These are phyloP conservation scores for Drosophila biarmipes DNA, from an alignment of 1,140 invertebrate species.

Conservation along the genomic window DNA sequence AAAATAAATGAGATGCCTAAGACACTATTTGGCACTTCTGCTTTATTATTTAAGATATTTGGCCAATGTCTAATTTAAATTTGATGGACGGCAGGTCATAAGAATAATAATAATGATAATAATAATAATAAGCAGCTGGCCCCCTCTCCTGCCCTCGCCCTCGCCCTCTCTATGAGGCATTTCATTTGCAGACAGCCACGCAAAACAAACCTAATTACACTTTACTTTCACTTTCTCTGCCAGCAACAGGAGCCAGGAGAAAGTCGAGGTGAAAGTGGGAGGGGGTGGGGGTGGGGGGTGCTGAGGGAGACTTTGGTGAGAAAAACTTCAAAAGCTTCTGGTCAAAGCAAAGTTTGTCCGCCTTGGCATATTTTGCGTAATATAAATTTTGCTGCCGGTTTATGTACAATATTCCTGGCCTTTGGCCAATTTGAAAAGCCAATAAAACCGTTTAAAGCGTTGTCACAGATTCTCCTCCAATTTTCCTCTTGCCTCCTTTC, in stretches of 20 bases:
- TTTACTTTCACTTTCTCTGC: constrained; percentile 72
- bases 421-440: constrained; percentile 71
- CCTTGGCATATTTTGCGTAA: constrained; percentile 45
- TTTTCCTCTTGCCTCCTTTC: neutral
- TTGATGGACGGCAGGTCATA: neutral
- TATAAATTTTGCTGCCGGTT: constrained; percentile 35
- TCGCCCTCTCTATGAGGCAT: constrained; percentile 50
- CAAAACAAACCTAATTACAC: constrained; percentile 79
- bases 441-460: constrained; percentile 75
- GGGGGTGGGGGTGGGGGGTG: neutral
- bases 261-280: neutral
- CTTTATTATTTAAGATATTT: constrained; percentile 26
- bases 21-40: constrained; percentile 1
- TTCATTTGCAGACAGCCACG: constrained; percentile 77
- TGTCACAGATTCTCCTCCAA: constrained; percentile 24
- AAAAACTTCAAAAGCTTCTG: constrained; percentile 59
- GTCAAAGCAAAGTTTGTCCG: constrained; percentile 48
- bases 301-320: constrained; percentile 18
- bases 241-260: constrained; percentile 31
- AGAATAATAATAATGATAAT: constrained; percentile 9
- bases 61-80: constrained; percentile 4
- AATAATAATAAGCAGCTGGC: constrained; percentile 10
- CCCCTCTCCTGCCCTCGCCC: neutral
- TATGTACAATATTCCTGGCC: constrained; percentile 57
- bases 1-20: neutral